Conservation (phyloP, 2,113 vertebrate genomes). For the Xiphophorus couchianus region DNA sequence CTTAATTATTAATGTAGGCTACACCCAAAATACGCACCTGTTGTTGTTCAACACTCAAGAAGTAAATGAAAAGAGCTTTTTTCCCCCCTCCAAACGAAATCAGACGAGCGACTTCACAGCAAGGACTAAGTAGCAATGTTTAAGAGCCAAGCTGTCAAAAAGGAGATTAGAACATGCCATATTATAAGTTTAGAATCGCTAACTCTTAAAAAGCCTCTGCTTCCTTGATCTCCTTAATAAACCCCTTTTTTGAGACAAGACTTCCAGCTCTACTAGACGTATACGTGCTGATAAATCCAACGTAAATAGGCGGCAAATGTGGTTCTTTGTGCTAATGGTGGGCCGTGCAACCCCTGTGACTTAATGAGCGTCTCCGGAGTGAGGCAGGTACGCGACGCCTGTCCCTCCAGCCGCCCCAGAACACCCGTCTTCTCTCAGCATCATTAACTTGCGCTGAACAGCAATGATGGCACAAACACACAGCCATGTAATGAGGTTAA, state of each 20-base stretch:
- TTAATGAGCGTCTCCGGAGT: conserved; percentile 73
- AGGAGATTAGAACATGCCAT: background rate
- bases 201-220: background rate
- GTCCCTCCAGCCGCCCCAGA: conserved; percentile 61
- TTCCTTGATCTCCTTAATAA: conserved; percentile 24
- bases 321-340: conserved; percentile 25
- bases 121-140: background rate
- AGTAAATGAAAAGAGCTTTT: no score
- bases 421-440: conserved; percentile 60
- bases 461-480: conserved; percentile 68
- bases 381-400: conserved; percentile 63
- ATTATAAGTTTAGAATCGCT: conserved; percentile 5
- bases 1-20: background rate
- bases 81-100: no score
- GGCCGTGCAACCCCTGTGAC: conserved; percentile 38
- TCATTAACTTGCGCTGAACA: conserved; percentile 67
- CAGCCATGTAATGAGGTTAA: conserved; percentile 51
- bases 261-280: conserved; percentile 17
- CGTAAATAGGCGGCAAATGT: conserved; percentile 45
- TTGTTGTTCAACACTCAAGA: no score
- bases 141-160: background rate
- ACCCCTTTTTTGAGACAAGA: conserved; percentile 25
- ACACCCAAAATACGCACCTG: background rate
- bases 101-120: background rate
- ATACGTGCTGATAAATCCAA: conserved; percentile 30